Conservation (phyloP, 2,888 invertebrate genomes). For the Cantharis nigra region DNA sequence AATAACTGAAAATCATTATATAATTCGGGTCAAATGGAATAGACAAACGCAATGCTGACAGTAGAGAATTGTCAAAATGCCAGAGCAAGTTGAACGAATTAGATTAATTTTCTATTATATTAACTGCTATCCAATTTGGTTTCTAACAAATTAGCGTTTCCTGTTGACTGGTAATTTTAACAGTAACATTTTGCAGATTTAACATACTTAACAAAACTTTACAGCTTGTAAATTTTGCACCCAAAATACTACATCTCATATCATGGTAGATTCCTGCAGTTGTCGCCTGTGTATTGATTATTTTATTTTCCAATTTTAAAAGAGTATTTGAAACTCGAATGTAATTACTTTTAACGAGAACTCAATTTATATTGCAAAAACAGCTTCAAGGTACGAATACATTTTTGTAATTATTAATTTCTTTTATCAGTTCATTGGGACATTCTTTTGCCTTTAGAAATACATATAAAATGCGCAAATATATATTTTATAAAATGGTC, state of each 20-base stretch:
- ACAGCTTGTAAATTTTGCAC: conserved; percentile 5
- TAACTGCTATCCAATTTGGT: conserved; percentile 21
- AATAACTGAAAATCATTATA: conserved; percentile 9
- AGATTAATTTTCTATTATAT: conserved; percentile 24
- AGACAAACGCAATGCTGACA: conserved; percentile 13
- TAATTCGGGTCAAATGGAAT: conserved; percentile 14
- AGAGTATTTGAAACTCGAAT: neutral
- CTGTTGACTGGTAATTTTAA: conserved; percentile 16
- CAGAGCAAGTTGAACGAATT: conserved; percentile 15
- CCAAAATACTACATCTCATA: neutral
- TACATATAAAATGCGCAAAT: too few species aligned
- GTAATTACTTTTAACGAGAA: neutral
- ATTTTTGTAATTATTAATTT: neutral
- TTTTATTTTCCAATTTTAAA: neutral
- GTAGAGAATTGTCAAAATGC: conserved; percentile 19
- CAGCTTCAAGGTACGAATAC: neutral
- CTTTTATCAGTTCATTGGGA: neutral
- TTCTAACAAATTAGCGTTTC: conserved; percentile 20
- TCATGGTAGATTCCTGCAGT: neutral
- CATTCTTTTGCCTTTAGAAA: neutral
- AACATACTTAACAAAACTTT: conserved; percentile 6
- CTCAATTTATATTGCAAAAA: neutral
- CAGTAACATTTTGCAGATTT: conserved; percentile 9
- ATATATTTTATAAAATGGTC: neutral
- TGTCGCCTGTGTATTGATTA: neutral